phyloP scores from a whole-genome alignment of 2,113 vertebrate species.

The Psettodes erumei region DNA sequence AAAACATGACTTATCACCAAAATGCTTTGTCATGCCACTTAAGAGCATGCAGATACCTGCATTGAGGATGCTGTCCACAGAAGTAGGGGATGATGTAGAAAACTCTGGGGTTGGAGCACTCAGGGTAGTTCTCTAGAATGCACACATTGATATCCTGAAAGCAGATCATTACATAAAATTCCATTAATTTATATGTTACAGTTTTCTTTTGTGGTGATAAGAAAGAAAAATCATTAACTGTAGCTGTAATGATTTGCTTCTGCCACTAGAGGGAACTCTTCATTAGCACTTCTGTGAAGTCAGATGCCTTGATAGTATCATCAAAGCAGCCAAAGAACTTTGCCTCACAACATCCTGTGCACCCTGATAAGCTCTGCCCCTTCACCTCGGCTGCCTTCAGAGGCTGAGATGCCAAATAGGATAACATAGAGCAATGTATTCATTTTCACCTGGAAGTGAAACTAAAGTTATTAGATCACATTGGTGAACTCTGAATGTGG shows the following conservation, averaged over 20 bases:
- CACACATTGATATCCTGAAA: conserved; percentile 97
- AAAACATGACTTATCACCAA: not conserved
- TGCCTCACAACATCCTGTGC: conserved; percentile 38
- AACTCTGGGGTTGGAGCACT: conserved; percentile 95
- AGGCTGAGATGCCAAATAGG: not conserved
- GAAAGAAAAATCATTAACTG: not conserved
- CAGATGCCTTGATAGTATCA: not conserved
- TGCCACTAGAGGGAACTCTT: conserved; percentile 60
- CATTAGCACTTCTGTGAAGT: not conserved
- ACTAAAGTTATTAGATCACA: not conserved
- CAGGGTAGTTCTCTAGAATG: conserved; percentile 96
- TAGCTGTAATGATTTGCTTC: not conserved
- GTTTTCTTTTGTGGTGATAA: not conserved
- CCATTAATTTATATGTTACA: not conserved
- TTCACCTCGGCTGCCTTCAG: conserved; percentile 19
- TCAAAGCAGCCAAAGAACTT: conserved; percentile 6
- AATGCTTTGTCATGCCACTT: not conserved
- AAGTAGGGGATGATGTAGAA: conserved; percentile 99
- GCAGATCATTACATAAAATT: conserved; percentile 48
- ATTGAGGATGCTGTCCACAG: conserved; percentile 98
- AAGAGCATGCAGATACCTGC: conserved; percentile 84
- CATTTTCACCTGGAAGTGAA: not conserved
- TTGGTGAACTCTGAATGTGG: conserved; percentile 29
- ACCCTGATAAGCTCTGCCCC: conserved; percentile 35
- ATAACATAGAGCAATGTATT: not conserved